Percentiles rank a stretch among this genome's conserved stretches.
Conservation (phyloP, 2,888 invertebrate genomes). For the Pyrgus malvae region DNA sequence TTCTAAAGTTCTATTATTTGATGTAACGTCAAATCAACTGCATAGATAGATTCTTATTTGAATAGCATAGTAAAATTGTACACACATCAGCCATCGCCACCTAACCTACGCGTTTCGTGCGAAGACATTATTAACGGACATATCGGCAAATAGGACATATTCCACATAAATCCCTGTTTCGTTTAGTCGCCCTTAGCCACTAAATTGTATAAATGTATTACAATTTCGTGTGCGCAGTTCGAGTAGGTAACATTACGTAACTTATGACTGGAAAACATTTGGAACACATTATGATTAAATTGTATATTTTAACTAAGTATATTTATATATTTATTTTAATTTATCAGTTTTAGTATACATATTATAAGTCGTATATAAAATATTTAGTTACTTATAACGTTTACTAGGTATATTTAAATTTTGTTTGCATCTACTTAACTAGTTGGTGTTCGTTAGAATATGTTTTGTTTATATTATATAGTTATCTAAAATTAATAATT, state of each 20-base stretch:
- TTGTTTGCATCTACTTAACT: conserved; percentile 63
- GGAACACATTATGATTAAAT: conserved; percentile 68
- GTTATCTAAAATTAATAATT: conserved; percentile 9
- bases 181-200: conserved; percentile 55
- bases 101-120: not conserved
- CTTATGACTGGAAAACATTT: conserved; percentile 68
- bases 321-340: conserved; percentile 34
- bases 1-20: too few species aligned
- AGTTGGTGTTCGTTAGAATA: conserved; percentile 74
- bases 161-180: conserved; percentile 69
- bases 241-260: conserved; percentile 35
- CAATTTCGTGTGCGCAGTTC: conserved; percentile 48
- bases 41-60: too few species aligned
- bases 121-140: not conserved
- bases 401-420: conserved; percentile 41
- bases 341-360: conserved; percentile 34
- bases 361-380: conserved; percentile 49
- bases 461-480: conserved; percentile 43
- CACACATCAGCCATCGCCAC: not conserved
- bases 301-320: conserved; percentile 40
- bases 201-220: conserved; percentile 38
- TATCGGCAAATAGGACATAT: conserved; percentile 38
- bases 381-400: conserved; percentile 39
- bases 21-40: too few species aligned
- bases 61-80: too few species aligned